Base-by-base conservation (phyloP, 2,888 invertebrate species). In the Volucella inflata region DNA sequence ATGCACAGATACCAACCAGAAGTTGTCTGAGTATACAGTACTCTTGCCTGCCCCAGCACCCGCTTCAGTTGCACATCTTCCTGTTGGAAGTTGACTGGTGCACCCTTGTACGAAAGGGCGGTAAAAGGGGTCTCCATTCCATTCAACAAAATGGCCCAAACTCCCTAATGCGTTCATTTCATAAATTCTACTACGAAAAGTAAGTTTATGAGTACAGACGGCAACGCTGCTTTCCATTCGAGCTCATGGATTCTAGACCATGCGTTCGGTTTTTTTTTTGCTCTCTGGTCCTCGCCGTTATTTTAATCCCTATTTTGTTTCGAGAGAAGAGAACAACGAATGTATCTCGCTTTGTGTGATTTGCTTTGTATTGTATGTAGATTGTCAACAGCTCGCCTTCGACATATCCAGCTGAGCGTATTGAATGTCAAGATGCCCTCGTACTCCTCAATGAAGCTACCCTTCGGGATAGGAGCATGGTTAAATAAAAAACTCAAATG, bases 361-460 rank as follows among this genome's bases (percentile, higher is more conserved):
- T 17, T 70, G 76, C 62, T 83, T 78, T 83, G 83, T 30, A 30
- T 30, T 21, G 21, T 21, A 21, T 21, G 21, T 57, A 83, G 59
- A 72, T 78, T 83, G 83, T 78, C 78, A 83, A 67, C 72, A 76
- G 76, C 75, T 85, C 72, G 67, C 65, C 72, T 77, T 85, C 81
- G 77, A 81, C 85, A 81, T 80, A 76, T 80, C 76, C 76, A 75
- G 42, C 48, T 30, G 30, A 48, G 53, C 36, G 71, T 76, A 81
- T 85, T 81, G 68, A 67, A 85, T 85, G 76, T 76, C 60, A 71
- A 71, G 74, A 78, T 59, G 70, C 71, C 55, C 76, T 30, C 30
- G 30, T 30, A 30, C 30, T 30, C 6, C 30, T 30, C 4, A 80
- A 76, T 71, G 38, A 16, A 11, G 57, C 14, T 14, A 40, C 4